These are phyloP conservation scores for Vulpes lagopus DNA, from an alignment of 2,113 vertebrate species.

Conservation along the genomic window DNA sequence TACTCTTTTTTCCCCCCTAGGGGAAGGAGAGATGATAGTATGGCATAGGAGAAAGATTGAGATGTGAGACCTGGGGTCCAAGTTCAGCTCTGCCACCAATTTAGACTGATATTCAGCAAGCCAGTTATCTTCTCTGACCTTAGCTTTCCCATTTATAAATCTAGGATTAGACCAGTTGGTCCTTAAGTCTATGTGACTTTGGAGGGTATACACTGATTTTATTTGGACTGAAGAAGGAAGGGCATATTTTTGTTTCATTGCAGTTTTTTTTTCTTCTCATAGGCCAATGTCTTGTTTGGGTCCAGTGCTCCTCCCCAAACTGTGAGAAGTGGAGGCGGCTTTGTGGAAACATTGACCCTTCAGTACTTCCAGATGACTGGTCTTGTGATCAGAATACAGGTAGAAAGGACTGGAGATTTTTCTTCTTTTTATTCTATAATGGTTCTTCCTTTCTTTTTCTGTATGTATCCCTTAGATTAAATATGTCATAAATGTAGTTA, in stretches of 20 bases:
- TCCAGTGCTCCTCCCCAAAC: slow-evolving; percentile 84
- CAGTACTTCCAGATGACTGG: slow-evolving; percentile 86
- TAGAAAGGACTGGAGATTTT: slow-evolving; percentile 58
- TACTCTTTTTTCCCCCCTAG: not conserved
- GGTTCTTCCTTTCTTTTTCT: slow-evolving; percentile 21
- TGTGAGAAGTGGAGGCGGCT: slow-evolving; percentile 88
- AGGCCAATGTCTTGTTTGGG: slow-evolving; percentile 85
- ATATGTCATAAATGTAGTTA: not conserved
- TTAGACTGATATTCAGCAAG: slow-evolving; percentile 8
- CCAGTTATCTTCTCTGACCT: not conserved
- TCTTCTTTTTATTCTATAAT: not conserved
- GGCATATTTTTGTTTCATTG: slow-evolving; percentile 20
- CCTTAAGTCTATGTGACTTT: slow-evolving; percentile 31
- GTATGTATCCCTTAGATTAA: not conserved
- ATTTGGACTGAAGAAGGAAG: slow-evolving; percentile 32
- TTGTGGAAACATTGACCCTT: slow-evolving; percentile 80
- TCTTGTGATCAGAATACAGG: slow-evolving; percentile 85
- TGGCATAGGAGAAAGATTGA: not conserved
- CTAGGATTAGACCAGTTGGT: not conserved
- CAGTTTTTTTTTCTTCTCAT: not conserved
- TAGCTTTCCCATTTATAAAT: slow-evolving; percentile 31
- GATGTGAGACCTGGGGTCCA: not conserved
- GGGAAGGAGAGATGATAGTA: not conserved
- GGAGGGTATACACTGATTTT: slow-evolving; percentile 10
- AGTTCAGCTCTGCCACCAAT: not conserved